A percentile compares a stretch with the other conserved stretches of the same genome.
These are phyloP conservation scores for Elysia crispata DNA, from an alignment of 2,888 invertebrate species.

Conservation along the genomic window DNA sequence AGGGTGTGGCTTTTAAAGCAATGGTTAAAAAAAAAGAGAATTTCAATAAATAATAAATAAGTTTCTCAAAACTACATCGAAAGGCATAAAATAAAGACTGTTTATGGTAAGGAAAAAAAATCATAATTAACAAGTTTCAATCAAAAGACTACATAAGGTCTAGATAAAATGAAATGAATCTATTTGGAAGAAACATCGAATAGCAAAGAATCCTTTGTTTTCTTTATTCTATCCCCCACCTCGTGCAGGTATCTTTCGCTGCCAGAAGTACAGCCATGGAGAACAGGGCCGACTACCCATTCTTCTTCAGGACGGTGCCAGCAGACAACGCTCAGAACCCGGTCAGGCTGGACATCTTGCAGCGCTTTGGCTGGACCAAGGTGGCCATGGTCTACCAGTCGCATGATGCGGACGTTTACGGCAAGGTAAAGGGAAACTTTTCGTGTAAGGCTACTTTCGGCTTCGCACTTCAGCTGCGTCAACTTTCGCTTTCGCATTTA, in stretches of 20 bases:
- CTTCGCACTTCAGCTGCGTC: neutral
- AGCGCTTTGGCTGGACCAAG: constrained; percentile 59
- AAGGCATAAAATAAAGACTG: no score
- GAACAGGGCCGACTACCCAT: constrained; percentile 55
- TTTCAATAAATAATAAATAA: no score
- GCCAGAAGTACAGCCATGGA: constrained; percentile 57
- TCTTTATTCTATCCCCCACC: neutral
- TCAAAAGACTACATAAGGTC: no score
- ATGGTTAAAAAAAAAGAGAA: no score
- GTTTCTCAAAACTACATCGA: no score
- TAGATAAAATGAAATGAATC: no score
- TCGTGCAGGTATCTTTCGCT: constrained; percentile 57
- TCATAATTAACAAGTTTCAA: no score
- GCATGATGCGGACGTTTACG: constrained; percentile 49
- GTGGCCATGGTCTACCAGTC: constrained; percentile 56
- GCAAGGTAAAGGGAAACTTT: constrained; percentile 51
- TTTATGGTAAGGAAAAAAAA: no score
- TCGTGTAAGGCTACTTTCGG: neutral
- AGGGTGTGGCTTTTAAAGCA: no score
- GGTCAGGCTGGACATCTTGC: constrained; percentile 55
- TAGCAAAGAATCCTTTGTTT: no score
- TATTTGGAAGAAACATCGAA: no score
- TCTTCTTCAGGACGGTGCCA: constrained; percentile 58
- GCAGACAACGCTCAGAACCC: constrained; percentile 58
- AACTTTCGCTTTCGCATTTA: no score